Evolutionary conservation across 1,140 invertebrate species (phyloP).

Genomic region (Teleopsis dalmanni): DNA sequence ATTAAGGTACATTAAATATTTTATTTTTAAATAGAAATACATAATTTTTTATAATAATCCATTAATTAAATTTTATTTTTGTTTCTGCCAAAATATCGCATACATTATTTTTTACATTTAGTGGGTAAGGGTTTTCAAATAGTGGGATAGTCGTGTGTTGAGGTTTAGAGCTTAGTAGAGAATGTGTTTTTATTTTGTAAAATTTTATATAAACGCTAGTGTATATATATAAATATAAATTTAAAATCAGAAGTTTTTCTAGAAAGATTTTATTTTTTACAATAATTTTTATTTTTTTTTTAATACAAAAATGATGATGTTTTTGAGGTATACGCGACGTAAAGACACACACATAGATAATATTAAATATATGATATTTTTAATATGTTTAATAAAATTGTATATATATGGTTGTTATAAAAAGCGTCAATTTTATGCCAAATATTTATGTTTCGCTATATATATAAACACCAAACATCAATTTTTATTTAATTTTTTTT

Average conservation of each 20-base stretch:
- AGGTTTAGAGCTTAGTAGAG: conserved; percentile 1
- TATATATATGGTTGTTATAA: conserved; percentile 6
- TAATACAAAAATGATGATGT: conserved; percentile 7
- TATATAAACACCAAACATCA: conserved; percentile 6
- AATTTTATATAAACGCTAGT: conserved; percentile 1
- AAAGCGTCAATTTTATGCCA: conserved; percentile 6
- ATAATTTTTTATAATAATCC: no score
- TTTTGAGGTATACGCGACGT: conserved; percentile 45
- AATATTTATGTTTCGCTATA: conserved; percentile 12
- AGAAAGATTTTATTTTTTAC: neutral
- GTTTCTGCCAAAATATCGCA: no score
- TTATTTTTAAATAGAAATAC: no score
- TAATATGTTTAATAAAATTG: conserved; percentile 20
- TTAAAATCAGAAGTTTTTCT: neutral
- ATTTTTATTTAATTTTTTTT: conserved; percentile 6
- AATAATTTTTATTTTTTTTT: neutral
- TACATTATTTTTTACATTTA: no score
- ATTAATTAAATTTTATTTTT: no score
- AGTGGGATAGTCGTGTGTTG: conserved; percentile 1
- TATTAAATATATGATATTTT: conserved; percentile 22
- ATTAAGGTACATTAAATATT: conserved; percentile 15
- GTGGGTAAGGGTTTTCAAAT: no score
- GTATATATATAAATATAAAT: neutral
- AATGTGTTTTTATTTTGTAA: neutral
- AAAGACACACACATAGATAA: conserved; percentile 44